Evolutionary conservation across 2,113 vertebrate genomes (phyloP).

Genomic region (Aix galericulata): DNA sequence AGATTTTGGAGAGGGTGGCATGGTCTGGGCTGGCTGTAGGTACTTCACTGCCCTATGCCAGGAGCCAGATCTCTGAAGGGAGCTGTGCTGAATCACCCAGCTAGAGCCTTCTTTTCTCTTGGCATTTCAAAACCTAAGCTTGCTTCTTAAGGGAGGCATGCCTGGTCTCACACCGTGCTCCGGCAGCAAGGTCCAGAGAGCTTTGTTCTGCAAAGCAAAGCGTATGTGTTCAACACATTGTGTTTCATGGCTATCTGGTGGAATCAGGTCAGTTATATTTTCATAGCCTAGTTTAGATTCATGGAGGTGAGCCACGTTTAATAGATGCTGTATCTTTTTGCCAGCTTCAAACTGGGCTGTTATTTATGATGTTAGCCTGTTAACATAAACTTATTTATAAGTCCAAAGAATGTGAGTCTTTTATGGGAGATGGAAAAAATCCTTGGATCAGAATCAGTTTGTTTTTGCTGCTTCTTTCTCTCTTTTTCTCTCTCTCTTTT

Average conservation of each 20-base stretch:
- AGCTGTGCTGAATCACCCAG: background rate
- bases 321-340: background rate
- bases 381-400: constrained; percentile 9
- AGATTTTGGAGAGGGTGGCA: background rate
- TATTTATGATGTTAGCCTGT: background rate
- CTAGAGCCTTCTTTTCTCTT: background rate
- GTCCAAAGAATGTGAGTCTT: background rate
- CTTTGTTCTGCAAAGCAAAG: background rate
- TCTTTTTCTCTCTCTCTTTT: background rate
- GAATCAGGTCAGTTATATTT: constrained; percentile 17
- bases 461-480: background rate
- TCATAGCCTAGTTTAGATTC: background rate
- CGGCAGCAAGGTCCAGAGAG: background rate
- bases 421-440: background rate
- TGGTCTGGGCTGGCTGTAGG: background rate
- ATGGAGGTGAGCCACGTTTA: background rate
- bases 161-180: accelerated
- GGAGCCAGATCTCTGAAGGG: background rate
- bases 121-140: background rate
- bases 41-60: background rate
- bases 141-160: background rate
- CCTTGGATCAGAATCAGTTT: background rate
- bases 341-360: background rate
- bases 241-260: background rate
- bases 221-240: accelerated